These are phyloP conservation scores for Strigamia maritima DNA, from an alignment of 2,888 invertebrate species.

Conservation along the genomic window DNA sequence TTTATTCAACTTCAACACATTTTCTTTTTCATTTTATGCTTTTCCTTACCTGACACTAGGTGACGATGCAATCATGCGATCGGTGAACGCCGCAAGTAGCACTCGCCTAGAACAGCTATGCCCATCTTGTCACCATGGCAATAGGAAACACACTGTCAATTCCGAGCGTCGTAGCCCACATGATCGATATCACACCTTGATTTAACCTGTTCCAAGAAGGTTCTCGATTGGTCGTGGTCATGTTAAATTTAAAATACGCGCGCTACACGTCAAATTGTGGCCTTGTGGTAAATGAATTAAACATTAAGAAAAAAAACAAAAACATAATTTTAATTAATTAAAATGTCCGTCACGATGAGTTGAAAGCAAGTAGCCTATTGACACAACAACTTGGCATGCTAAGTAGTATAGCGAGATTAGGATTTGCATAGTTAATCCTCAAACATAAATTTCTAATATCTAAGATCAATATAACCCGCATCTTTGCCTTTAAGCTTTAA, in stretches of 20 bases:
- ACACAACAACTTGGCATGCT: neutral
- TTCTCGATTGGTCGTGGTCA: neutral
- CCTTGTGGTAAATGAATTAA: neutral
- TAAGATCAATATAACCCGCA: neutral
- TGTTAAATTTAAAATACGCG: neutral
- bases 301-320: neutral
- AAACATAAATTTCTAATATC: neutral
- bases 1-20: neutral
- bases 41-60: conserved; percentile 12
- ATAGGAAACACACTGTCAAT: neutral
- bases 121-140: neutral
- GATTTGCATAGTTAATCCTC: neutral
- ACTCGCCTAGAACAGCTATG: neutral
- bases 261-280: neutral
- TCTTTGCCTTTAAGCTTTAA: neutral
- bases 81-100: neutral
- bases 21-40: neutral
- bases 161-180: neutral
- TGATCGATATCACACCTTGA: neutral
- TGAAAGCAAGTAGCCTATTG: neutral
- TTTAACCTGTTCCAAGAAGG: neutral
- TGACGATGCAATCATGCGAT: neutral
- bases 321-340: neutral
- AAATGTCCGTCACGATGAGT: neutral
- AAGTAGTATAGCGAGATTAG: neutral